Base-by-base conservation (phyloP, 1,140 invertebrate genomes). In the Tribolium castaneum region DNA sequence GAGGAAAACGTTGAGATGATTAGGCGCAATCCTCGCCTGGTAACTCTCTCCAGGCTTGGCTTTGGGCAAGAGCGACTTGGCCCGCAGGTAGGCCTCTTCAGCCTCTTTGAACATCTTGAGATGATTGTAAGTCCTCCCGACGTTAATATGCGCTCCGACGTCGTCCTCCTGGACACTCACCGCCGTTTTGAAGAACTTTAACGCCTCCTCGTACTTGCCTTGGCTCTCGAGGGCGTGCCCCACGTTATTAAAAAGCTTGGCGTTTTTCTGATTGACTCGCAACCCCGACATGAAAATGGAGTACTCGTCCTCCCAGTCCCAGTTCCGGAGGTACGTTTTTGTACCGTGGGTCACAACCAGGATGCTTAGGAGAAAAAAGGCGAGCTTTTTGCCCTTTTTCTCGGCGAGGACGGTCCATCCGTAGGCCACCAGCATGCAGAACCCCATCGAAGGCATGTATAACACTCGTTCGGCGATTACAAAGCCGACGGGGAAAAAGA, bases 381-480 rank as follows among this genome's bases (percentile, higher is more conserved):
- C 89, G 7, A 92, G 82, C 80, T 90, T 92, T 77, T 92, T 92
- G 73, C 89, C 85, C 71, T 83, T 85, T 83, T 90, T 88, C 77
- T 89, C 86, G 13, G 87, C 13, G 9, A 92, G 77, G 13, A 90
- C 82, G 54, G 86, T 83, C 87, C 88, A 92, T 3, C 96, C 96
- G 80, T 96, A 95, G 3, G 95, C 96, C 1, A 98, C 90, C 2
- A 99, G 89, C 86, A 99, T 92, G 85, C 97, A 99, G 89, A 97
- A 99, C 6, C 97, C 98, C 95, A 99, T 98, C 1, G 97, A 99
- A 2, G 98, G 97, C 88, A 98, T 96, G 87, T 99, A 99, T 0
- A 99, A 90, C 35, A 99, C 94, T 82, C 98, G 89, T 88, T 99
- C 98, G 3, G 98, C 98, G 6, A 99, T 93, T 34, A 99, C 97